Evolutionary conservation across 2,888 invertebrate species (phyloP), one percentile per base, ranked within the genome.

Genomic region (Drosophila villosipedis): DNA sequence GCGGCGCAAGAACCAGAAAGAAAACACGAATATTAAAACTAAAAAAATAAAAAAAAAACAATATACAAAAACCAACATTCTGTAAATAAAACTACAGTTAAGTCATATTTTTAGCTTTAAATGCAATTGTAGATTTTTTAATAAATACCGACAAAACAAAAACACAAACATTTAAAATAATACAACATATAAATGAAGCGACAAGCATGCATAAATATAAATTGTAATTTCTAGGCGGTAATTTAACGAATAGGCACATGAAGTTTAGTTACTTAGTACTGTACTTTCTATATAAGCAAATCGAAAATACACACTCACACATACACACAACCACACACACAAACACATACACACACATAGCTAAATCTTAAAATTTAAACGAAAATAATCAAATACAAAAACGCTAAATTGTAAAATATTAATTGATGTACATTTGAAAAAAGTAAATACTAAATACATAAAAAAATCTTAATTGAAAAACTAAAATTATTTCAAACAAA

Each of bases 31-130:
- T 74, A 66, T 55, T 52, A 52, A 65, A 55, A 16, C 3, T 57
- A 75, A 65, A 67, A 67, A 68, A 75, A 75, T 60, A 60, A 61
- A 75, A 49, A 58, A 43, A 53, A 63, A 65, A 69, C 41, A 37
- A 57, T 35, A 43, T 59, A 62, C 30, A 55, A 52, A 57, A 60
- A 68, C 55, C 37, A 62, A 68, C 61, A 73, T 52, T 83, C 74
- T 92, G 92, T 92, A 92, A 89, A 93, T 92, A 85, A 62, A 84
- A 85, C 83, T 83, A 84, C 86, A 93, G 91, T 93, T 93, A 93
- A 93, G 93, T 92, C 92, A 93, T 90, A 90, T 89, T 87, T 87
- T 91, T 93, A 93, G 92, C 91, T 91, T 91, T 90, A 90, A 86
- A 91, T 88, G 89, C 90, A 89, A 89, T 84, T 92, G 91, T 91